A percentile compares a stretch with the other conserved stretches of the same genome.
Conservation (phyloP, 2,888 invertebrate genomes). For the Ctena decussata region DNA sequence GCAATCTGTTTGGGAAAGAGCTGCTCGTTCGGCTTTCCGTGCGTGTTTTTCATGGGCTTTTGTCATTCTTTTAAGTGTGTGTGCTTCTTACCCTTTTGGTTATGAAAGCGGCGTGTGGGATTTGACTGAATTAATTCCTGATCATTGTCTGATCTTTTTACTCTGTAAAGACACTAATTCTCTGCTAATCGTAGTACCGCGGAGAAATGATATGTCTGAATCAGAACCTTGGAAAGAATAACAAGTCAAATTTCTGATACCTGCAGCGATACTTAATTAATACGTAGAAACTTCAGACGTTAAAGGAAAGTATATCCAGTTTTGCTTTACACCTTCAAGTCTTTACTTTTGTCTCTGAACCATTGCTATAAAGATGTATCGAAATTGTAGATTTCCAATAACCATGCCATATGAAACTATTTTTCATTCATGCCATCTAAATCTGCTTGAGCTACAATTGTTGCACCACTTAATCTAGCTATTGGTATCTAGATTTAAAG, state of each 20-base stretch:
- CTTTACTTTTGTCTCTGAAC: not conserved
- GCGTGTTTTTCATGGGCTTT: too few species aligned
- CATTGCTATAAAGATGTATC: not conserved
- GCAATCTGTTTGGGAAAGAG: too few species aligned
- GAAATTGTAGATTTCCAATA: conserved; percentile 17
- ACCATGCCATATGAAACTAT: conserved; percentile 36
- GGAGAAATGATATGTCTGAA: not conserved
- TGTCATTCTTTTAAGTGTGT: too few species aligned
- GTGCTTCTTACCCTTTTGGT: too few species aligned
- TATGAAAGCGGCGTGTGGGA: too few species aligned
- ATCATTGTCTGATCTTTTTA: too few species aligned
- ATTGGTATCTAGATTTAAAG: conserved; percentile 15
- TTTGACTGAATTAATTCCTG: too few species aligned
- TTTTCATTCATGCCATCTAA: not conserved
- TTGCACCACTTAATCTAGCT: conserved; percentile 13
- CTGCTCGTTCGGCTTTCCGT: too few species aligned
- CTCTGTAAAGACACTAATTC: too few species aligned
- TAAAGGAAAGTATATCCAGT: not conserved
- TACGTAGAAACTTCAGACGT: not conserved
- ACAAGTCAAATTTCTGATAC: not conserved
- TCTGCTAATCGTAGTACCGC: too few species aligned
- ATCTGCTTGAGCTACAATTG: conserved; percentile 13
- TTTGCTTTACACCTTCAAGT: not conserved
- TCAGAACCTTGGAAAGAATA: not conserved
- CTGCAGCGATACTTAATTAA: not conserved